A percentile compares a stretch with the other conserved stretches of the same genome.
Conservation (phyloP, 2,888 invertebrate species). For the Acronicta leporina region DNA sequence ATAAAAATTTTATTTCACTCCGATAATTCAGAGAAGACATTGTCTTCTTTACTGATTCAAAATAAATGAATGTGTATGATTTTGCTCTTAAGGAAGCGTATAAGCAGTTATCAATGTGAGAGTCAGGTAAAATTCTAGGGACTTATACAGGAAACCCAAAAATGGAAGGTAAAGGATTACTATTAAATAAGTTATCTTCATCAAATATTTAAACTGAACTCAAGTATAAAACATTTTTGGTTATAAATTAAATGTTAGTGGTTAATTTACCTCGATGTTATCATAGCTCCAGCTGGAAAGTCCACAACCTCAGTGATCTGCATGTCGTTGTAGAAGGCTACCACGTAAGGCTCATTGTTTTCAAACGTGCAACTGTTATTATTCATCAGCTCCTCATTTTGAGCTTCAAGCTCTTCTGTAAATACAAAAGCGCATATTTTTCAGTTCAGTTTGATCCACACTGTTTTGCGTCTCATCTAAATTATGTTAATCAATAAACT, state of each 20-base stretch:
- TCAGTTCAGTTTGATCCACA: too few species aligned
- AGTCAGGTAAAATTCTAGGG: too few species aligned
- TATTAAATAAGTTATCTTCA: too few species aligned
- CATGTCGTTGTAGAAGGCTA: constrained; percentile 94
- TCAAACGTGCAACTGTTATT: constrained; percentile 93
- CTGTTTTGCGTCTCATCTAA: too few species aligned
- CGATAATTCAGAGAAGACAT: too few species aligned
- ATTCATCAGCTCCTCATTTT: constrained; percentile 84
- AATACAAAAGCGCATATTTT: constrained; percentile 2
- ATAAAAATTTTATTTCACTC: too few species aligned
- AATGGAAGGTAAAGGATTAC: not conserved
- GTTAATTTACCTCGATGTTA: constrained; percentile 89
- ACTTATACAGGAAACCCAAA: too few species aligned
- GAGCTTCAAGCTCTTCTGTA: constrained; percentile 85
- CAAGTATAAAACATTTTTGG: too few species aligned
- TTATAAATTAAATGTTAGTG: not conserved
- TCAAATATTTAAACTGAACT: too few species aligned
- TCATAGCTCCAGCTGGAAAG: constrained; percentile 92
- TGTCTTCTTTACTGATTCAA: not conserved
- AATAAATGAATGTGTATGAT: not conserved
- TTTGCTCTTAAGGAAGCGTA: not conserved
- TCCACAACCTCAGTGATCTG: constrained; percentile 93
- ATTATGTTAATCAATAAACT: too few species aligned
- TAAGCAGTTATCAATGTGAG: not conserved
- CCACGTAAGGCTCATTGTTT: constrained; percentile 94